phyloP scores from a whole-genome alignment of 2,113 vertebrate genomes.

The Anolis sagrei region DNA sequence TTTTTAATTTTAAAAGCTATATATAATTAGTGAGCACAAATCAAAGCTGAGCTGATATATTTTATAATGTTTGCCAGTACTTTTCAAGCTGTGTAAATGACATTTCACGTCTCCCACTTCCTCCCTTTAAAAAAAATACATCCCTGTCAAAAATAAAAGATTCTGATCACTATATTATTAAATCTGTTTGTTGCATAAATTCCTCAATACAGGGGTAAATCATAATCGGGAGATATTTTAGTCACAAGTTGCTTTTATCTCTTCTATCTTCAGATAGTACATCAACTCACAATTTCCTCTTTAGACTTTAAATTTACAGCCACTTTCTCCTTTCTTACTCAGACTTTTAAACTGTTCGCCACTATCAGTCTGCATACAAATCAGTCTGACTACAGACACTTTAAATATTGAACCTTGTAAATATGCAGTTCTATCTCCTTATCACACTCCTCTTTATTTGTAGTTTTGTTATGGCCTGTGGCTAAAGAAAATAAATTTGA shows the following conservation, averaged over 20 bases:
- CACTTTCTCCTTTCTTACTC: conserved; percentile 20
- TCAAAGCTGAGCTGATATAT: conserved; percentile 18
- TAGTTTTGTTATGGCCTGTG: conserved; percentile 1
- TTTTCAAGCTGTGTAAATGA: conserved; percentile 17
- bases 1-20: conserved; percentile 27
- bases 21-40: background rate
- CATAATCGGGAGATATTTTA: conserved; percentile 36
- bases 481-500: conserved; percentile 7
- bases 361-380: conserved; percentile 39
- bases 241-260: conserved; percentile 26
- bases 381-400: conserved; percentile 1
- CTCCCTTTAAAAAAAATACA: conserved; percentile 28
- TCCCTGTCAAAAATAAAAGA: conserved; percentile 34
- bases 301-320: conserved; percentile 38
- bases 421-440: background rate
- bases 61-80: background rate
- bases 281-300: conserved; percentile 45
- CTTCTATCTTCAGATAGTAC: conserved; percentile 24
- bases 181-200: conserved; percentile 39
- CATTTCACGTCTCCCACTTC: background rate
- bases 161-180: conserved; percentile 49
- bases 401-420: conserved; percentile 35
- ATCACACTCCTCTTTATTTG: conserved; percentile 14
- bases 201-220: conserved; percentile 25
- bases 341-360: conserved; percentile 37